phyloP scores from a whole-genome alignment of 2,888 invertebrate species.

The Craniophora ligustri region DNA sequence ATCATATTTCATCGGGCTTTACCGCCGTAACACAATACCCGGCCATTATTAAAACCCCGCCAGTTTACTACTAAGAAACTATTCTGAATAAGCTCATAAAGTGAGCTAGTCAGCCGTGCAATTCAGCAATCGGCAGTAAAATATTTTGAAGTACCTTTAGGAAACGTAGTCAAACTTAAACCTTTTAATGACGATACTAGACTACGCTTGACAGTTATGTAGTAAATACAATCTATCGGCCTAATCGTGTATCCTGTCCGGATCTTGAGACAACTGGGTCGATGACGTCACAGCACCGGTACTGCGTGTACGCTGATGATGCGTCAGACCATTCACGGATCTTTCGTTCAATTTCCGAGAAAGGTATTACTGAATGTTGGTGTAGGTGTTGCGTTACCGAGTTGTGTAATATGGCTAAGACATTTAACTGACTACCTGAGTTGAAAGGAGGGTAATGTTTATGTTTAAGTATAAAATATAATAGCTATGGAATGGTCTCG shows the following conservation, averaged over 20 bases:
- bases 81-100: conserved; percentile 33
- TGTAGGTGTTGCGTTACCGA: conserved; percentile 29
- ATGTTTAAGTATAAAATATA: not conserved
- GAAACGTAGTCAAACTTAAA: not conserved
- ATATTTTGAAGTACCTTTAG: conserved; percentile 36
- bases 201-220: conserved; percentile 5
- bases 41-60: conserved; percentile 26
- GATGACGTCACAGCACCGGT: conserved; percentile 57
- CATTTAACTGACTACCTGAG: conserved; percentile 9
- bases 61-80: conserved; percentile 32
- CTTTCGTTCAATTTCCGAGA: conserved; percentile 55
- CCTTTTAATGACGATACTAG: conserved; percentile 10
- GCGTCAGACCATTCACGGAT: conserved; percentile 58
- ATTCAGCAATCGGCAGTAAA: too few relatives aligned
- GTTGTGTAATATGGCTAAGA: conserved; percentile 29
- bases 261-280: conserved; percentile 28
- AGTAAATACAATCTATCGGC: not conserved
- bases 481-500: conserved; percentile 1
- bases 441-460: conserved; percentile 26
- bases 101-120: conserved; percentile 32
- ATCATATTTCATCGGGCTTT: conserved; percentile 40
- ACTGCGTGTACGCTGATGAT: conserved; percentile 52
- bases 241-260: conserved; percentile 1
- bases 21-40: conserved; percentile 45
- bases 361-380: conserved; percentile 31